phyloP scores from a whole-genome alignment of 1,140 invertebrate species.

The Meloidogyne hapla region DNA sequence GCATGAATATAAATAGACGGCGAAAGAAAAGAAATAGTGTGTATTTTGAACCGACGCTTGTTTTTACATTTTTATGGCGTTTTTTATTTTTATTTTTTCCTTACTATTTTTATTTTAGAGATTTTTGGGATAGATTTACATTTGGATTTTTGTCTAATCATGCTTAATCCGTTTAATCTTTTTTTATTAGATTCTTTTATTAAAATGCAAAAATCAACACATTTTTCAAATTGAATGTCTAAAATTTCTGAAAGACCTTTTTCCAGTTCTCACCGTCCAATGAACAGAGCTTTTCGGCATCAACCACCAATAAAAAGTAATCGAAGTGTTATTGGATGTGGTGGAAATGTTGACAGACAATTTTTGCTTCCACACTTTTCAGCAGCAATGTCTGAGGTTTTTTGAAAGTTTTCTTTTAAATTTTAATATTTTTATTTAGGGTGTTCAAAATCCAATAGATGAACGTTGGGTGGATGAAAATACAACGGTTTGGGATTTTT shows the following conservation, averaged over 20 bases:
- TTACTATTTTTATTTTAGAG: too few relatives aligned
- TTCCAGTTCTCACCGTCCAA: constrained; percentile 19
- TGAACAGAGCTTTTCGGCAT: constrained; percentile 8
- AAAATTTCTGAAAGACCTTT: constrained; percentile 15
- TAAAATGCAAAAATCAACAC: background rate
- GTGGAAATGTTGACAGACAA: background rate
- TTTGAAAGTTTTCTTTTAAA: background rate
- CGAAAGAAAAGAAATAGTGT: too few relatives aligned
- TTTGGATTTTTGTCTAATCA: too few relatives aligned
- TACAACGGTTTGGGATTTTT: constrained; percentile 30
- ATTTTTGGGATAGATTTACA: too few relatives aligned
- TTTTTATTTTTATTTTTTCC: too few relatives aligned
- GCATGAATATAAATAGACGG: too few relatives aligned
- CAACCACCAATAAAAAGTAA: constrained; percentile 22
- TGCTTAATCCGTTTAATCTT: too few relatives aligned
- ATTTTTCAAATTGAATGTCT: background rate
- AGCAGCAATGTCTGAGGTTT: constrained; percentile 30
- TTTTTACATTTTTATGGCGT: too few relatives aligned
- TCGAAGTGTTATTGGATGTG: constrained; percentile 29
- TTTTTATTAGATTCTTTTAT: background rate
- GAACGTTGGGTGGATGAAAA: constrained; percentile 46
- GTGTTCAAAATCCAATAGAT: constrained; percentile 31
- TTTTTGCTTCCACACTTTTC: constrained; percentile 40
- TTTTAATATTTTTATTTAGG: background rate
- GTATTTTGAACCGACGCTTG: too few relatives aligned